Evolutionary conservation across 2,888 invertebrate species (phyloP).

Genomic region (Hemithea aestivaria): DNA sequence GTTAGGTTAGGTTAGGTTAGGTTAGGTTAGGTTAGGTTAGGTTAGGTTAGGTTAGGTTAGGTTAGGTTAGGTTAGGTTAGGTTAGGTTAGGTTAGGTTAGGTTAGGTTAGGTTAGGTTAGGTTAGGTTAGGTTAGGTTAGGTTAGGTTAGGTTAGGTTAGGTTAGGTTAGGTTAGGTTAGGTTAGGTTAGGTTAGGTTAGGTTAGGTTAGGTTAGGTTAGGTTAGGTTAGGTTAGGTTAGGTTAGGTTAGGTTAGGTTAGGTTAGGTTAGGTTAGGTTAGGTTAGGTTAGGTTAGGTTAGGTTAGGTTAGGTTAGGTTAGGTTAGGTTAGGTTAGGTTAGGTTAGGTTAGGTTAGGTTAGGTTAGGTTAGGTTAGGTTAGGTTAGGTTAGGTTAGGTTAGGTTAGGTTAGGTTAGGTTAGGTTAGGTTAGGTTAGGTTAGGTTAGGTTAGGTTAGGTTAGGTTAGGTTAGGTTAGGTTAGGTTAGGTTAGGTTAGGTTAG

Average conservation of each 20-base stretch:
- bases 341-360: constrained; percentile 17
- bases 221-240: constrained; percentile 23
- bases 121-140: constrained; percentile 21
- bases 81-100: constrained; percentile 23
- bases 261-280: constrained; percentile 20
- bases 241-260: constrained; percentile 22
- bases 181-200: constrained; percentile 18
- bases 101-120: constrained; percentile 24
- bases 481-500: constrained; percentile 23
- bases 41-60: constrained; percentile 21
- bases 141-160: constrained; percentile 18
- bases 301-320: constrained; percentile 26
- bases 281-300: constrained; percentile 22
- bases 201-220: constrained; percentile 23
- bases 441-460: constrained; percentile 25
- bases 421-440: constrained; percentile 22
- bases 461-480: constrained; percentile 22
- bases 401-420: constrained; percentile 22
- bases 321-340: constrained; percentile 24
- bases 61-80: constrained; percentile 20
- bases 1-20: constrained; percentile 25
- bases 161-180: constrained; percentile 19
- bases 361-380: constrained; percentile 20
- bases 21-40: constrained; percentile 23
- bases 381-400: constrained; percentile 20